phyloP scores from a whole-genome alignment of 2,797 vertebrate species.

The Huso huso region DNA sequence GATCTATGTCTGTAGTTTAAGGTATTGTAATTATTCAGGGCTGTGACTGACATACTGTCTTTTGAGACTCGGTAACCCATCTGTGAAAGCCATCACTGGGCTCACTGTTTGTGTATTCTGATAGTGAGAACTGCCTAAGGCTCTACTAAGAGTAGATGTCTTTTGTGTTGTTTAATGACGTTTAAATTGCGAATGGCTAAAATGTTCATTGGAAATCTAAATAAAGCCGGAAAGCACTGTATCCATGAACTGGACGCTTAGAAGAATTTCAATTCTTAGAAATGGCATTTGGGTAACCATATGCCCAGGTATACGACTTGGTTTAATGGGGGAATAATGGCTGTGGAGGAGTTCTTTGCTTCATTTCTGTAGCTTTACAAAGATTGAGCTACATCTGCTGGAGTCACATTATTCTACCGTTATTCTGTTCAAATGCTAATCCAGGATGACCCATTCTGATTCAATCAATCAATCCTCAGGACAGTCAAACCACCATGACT shows the following conservation, averaged over 20 bases:
- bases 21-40: conserved; percentile 36
- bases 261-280: no score
- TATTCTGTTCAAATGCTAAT: conserved; percentile 55
- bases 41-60: conserved; percentile 23
- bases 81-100: conserved; percentile 37
- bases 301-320: no score
- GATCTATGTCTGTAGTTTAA: conserved; percentile 18
- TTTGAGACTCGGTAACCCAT: conserved; percentile 17
- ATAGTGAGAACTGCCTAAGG: conserved; percentile 19
- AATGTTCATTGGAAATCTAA: conserved; percentile 12
- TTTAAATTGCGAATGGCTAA: conserved; percentile 16
- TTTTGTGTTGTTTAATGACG: conserved; percentile 9
- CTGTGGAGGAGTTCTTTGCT: no score
- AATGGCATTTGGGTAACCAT: no score
- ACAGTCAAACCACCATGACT: conserved; percentile 28
- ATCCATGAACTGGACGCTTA: neutral
- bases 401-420: conserved; percentile 42
- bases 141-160: conserved; percentile 17
- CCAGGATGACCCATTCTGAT: conserved; percentile 36
- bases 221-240: conserved; percentile 7
- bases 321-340: no score
- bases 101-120: conserved; percentile 1
- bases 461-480: conserved; percentile 32
- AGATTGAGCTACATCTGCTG: conserved; percentile 42
- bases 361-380: no score